A percentile compares a stretch with the other conserved stretches of the same genome.
These are phyloP conservation scores for Sphyrna mokarran DNA, from an alignment of 2,113 vertebrate species.

Conservation along the genomic window DNA sequence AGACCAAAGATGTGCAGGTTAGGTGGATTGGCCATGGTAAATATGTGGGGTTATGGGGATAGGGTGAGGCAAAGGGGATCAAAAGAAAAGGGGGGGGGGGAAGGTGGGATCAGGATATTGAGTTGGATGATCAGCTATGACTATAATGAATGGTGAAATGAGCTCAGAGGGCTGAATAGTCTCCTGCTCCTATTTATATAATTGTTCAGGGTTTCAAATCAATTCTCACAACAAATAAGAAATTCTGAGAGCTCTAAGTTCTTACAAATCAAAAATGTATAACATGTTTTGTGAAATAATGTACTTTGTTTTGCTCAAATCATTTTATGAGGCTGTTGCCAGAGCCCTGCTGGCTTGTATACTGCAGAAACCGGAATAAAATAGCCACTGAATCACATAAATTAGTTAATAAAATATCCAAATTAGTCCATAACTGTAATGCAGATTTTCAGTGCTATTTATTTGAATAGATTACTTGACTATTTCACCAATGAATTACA, in stretches of 20 bases:
- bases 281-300: not conserved
- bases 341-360: not conserved
- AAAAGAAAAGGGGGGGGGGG: no score
- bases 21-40: no score
- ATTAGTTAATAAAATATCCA: not conserved
- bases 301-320: not conserved
- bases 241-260: not conserved
- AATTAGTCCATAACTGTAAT: not conserved
- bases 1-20: no score
- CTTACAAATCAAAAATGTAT: not conserved
- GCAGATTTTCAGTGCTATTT: not conserved
- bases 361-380: not conserved
- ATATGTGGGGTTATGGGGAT: no score
- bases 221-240: not conserved
- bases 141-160: no score
- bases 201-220: not conserved
- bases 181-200: not conserved
- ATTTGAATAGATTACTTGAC: not conserved
- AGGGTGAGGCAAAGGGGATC: no score
- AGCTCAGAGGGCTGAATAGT: no score
- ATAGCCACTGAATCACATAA: not conserved
- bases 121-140: no score
- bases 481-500: not conserved
- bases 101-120: no score
- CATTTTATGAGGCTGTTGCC: not conserved